Evolutionary conservation across 2,113 vertebrate genomes (phyloP).

Genomic region (Phalacrocorax aristotelis): DNA sequence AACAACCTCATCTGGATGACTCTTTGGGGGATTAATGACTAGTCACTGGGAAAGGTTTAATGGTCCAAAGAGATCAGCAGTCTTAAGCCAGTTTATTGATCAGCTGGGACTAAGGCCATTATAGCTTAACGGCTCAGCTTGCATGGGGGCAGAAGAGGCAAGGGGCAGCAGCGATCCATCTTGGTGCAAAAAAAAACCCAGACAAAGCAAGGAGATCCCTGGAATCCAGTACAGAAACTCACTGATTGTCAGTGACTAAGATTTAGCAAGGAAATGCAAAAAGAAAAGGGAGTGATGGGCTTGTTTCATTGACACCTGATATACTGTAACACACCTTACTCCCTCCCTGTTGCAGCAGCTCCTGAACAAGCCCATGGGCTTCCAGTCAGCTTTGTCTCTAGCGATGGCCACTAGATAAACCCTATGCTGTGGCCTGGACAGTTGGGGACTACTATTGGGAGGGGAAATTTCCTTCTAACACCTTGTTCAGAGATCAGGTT

Average conservation of each 20-base stretch:
- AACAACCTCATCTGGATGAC: not conserved
- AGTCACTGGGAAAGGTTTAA: constrained; percentile 29
- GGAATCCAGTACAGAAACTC: not conserved
- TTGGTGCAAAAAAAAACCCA: not conserved
- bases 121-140: not conserved
- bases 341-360: not conserved
- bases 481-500: not conserved
- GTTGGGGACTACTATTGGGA: not conserved
- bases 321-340: not conserved
- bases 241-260: not conserved
- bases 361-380: not conserved
- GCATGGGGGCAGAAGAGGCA: not conserved
- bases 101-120: constrained; percentile 3
- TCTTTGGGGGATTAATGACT: constrained; percentile 40
- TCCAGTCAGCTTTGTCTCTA: not conserved
- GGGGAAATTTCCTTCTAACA: constrained; percentile 6
- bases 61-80: constrained; percentile 48
- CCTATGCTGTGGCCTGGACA: not conserved
- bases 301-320: not conserved
- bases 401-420: no score
- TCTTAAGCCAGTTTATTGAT: constrained; percentile 51
- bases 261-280: not conserved
- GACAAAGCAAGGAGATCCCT: not conserved
- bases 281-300: not conserved
- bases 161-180: not conserved